Evolutionary conservation across 1,140 invertebrate genomes (phyloP).

Genomic region (Drosophila leontia): DNA sequence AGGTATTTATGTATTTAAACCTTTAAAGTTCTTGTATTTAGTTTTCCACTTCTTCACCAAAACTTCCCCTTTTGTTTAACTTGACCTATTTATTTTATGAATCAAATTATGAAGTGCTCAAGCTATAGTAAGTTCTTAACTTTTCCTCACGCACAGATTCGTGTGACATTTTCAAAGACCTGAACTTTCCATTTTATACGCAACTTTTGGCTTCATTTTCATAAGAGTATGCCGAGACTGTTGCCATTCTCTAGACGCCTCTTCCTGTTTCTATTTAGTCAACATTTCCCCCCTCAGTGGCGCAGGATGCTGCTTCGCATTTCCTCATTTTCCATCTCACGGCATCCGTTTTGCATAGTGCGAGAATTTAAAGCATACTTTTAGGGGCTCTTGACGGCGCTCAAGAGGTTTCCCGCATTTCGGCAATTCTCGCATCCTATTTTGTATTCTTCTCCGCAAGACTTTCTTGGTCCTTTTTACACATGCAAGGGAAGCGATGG

Average conservation of each 20-base stretch:
- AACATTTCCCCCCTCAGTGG: conserved; percentile 9
- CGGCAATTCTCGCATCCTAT: conserved; percentile 51
- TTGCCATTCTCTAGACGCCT: conserved; percentile 16
- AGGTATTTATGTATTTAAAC: no score
- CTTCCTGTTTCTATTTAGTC: conserved; percentile 26
- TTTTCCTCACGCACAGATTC: neutral
- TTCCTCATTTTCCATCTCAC: conserved; percentile 29
- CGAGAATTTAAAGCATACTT: conserved; percentile 49
- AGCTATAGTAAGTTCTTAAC: neutral
- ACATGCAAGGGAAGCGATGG: conserved; percentile 54
- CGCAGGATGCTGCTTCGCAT: conserved; percentile 31
- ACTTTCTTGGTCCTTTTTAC: conserved; percentile 37
- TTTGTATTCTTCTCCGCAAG: conserved; percentile 11
- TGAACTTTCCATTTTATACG: conserved; percentile 11
- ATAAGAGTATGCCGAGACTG: conserved; percentile 13
- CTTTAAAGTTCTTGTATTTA: neutral
- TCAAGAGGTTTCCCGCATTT: conserved; percentile 52
- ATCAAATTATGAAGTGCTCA: neutral
- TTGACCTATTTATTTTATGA: neutral
- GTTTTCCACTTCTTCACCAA: neutral
- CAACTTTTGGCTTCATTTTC: conserved; percentile 30
- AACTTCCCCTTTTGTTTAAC: neutral
- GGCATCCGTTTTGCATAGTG: conserved; percentile 57
- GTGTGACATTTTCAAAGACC: conserved; percentile 1
- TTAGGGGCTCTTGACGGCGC: conserved; percentile 7